phyloP scores from a whole-genome alignment of 2,888 invertebrate genomes.

The Gasteruption jaculator region DNA sequence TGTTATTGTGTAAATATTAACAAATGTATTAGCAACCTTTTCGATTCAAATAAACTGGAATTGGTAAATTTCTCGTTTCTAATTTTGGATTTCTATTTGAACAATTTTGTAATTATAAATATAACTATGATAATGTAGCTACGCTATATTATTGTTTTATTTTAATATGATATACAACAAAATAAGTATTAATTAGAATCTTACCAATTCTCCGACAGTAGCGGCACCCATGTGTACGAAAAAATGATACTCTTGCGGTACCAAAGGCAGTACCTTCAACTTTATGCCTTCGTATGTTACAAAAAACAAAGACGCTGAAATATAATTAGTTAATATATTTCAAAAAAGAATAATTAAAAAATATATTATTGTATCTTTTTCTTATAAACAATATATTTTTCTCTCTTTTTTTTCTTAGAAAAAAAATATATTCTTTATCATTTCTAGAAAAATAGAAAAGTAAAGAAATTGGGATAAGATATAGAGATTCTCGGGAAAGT shows the following conservation, averaged over 20 bases:
- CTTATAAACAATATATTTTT: too few relatives aligned
- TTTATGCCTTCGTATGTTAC: conserved; percentile 83
- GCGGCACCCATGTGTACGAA: conserved; percentile 81
- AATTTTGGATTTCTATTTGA: too few relatives aligned
- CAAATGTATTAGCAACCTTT: not conserved
- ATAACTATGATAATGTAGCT: too few relatives aligned
- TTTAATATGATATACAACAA: too few relatives aligned
- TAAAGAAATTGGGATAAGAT: conserved; percentile 15
- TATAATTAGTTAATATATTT: conserved; percentile 9
- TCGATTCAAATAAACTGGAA: too few relatives aligned
- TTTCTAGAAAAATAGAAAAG: not conserved
- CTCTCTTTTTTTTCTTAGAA: not conserved
- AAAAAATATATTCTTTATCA: not conserved
- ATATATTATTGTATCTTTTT: too few relatives aligned
- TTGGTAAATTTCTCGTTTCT: too few relatives aligned
- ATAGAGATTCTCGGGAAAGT: not conserved
- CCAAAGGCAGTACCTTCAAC: conserved; percentile 55
- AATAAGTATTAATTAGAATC: conserved; percentile 25
- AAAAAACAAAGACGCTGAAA: conserved; percentile 81
- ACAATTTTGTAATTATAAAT: too few relatives aligned
- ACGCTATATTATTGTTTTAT: too few relatives aligned
- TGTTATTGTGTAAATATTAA: too few relatives aligned
- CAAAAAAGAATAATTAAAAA: conserved; percentile 14
- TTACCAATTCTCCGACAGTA: conserved; percentile 80
- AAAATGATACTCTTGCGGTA: conserved; percentile 59